Conservation (phyloP, 2,797 vertebrate species). For the Spinibarbus caldwelli region DNA sequence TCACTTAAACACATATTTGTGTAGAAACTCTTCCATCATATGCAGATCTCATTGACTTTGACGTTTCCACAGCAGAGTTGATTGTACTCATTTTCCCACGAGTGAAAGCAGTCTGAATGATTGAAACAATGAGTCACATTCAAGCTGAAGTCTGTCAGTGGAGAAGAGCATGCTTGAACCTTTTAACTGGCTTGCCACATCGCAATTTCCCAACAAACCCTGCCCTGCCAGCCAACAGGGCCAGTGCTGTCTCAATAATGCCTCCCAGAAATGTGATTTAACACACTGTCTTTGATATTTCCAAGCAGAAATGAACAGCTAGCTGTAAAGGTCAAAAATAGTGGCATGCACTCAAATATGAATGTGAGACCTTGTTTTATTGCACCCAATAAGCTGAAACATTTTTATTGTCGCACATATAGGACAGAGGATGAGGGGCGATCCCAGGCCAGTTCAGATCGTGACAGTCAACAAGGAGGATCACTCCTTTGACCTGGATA, state of each 20-base stretch:
- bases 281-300: neutral
- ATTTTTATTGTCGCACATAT: slow-evolving; percentile 37
- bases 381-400: neutral
- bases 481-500: slow-evolving; percentile 87
- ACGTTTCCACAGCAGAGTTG: slow-evolving; percentile 36
- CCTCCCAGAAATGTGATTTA: slow-evolving; percentile 26
- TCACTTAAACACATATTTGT: neutral
- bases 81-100: slow-evolving; percentile 58
- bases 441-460: slow-evolving; percentile 85
- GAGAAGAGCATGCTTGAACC: slow-evolving; percentile 56
- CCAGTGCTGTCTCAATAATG: slow-evolving; percentile 9
- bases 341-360: neutral
- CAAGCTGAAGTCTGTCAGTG: slow-evolving; percentile 54
- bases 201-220: slow-evolving; percentile 52
- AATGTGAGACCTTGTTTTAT: neutral
- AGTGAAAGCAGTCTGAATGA: slow-evolving; percentile 47
- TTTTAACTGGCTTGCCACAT: slow-evolving; percentile 63
- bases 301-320: neutral
- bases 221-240: slow-evolving; percentile 52
- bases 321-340: neutral
- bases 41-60: neutral
- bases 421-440: slow-evolving; percentile 70
- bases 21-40: neutral
- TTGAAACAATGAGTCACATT: slow-evolving; percentile 69
- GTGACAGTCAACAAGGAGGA: slow-evolving; percentile 85